phyloP scores from a whole-genome alignment of 2,888 invertebrate species.

The Calameuta filiformis region DNA sequence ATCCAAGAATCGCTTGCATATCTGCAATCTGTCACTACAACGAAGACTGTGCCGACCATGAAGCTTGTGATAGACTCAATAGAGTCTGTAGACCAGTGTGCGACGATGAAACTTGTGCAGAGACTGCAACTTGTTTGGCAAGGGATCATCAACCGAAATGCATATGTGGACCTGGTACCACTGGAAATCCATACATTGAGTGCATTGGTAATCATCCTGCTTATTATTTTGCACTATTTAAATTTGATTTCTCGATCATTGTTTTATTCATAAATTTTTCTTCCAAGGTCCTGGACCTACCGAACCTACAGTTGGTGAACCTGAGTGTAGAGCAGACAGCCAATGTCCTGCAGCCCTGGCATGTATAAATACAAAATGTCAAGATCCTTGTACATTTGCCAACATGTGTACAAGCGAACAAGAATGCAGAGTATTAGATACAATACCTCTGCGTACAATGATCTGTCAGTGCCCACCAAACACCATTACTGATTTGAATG shows the following conservation, averaged over 20 bases:
- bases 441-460: conserved; percentile 83
- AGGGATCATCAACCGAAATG: conserved; percentile 83
- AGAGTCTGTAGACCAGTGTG: conserved; percentile 86
- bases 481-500: conserved; percentile 78
- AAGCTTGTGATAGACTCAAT: conserved; percentile 86
- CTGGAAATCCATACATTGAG: conserved; percentile 82
- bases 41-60: conserved; percentile 87
- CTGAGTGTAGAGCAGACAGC: conserved; percentile 79
- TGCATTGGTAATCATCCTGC: conserved; percentile 69
- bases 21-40: conserved; percentile 87
- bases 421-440: conserved; percentile 82
- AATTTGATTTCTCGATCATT: conserved; percentile 6
- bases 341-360: conserved; percentile 82
- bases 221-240: neutral
- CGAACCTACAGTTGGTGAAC: conserved; percentile 43
- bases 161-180: conserved; percentile 78
- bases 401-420: conserved; percentile 83
- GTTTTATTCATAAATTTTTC: conserved; percentile 13
- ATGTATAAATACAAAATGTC: conserved; percentile 81
- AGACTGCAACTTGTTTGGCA: conserved; percentile 80
- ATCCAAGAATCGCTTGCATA: conserved; percentile 84
- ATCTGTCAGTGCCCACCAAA: conserved; percentile 89
- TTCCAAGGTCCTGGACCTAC: neutral
- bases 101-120: conserved; percentile 83
- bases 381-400: conserved; percentile 79